Percentiles rank a stretch among this genome's conserved stretches.
Evolutionary conservation across 2,113 vertebrate species (phyloP).

Genomic region (Mungos mungo): DNA sequence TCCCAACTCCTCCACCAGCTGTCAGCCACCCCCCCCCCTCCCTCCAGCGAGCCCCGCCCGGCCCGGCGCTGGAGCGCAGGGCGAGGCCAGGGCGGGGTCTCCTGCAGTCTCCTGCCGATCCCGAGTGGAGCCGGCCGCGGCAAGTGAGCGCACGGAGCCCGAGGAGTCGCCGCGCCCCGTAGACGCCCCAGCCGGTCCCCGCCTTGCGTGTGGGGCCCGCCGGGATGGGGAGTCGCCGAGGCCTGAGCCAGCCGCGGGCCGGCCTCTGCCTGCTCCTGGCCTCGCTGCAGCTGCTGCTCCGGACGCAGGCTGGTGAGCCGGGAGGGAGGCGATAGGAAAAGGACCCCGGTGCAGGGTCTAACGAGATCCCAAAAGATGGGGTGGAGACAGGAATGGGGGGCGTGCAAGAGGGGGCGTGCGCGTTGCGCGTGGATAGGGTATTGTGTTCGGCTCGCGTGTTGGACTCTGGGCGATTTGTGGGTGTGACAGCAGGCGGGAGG

Average conservation of each 20-base stretch:
- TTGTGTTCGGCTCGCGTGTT: background rate
- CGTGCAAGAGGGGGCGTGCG: background rate
- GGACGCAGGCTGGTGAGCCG: conserved; percentile 68
- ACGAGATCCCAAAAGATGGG: background rate
- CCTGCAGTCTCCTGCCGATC: conserved; percentile 27
- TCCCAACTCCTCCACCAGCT: conserved; percentile 54
- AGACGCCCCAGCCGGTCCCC: background rate
- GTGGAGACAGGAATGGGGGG: background rate
- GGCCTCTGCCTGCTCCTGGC: conserved; percentile 64
- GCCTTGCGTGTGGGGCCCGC: background rate
- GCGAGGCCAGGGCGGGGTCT: conserved; percentile 72
- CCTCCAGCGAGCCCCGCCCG: background rate
- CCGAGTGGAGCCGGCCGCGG: background rate
- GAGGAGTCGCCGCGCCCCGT: conserved; percentile 23
- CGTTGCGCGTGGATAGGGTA: background rate
- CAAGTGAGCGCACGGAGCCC: background rate
- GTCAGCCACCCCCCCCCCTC: background rate
- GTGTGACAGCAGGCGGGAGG: background rate
- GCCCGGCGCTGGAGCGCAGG: background rate
- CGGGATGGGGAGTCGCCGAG: conserved; percentile 40
- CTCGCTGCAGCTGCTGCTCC: conserved; percentile 41
- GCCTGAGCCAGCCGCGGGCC: conserved; percentile 9
- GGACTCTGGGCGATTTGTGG: background rate
- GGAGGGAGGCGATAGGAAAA: background rate
- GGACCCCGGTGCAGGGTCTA: background rate